Evolutionary conservation across 2,113 vertebrate genomes (phyloP), one percentile per base, ranked within the genome.

Genomic region (Mugil cephalus): DNA sequence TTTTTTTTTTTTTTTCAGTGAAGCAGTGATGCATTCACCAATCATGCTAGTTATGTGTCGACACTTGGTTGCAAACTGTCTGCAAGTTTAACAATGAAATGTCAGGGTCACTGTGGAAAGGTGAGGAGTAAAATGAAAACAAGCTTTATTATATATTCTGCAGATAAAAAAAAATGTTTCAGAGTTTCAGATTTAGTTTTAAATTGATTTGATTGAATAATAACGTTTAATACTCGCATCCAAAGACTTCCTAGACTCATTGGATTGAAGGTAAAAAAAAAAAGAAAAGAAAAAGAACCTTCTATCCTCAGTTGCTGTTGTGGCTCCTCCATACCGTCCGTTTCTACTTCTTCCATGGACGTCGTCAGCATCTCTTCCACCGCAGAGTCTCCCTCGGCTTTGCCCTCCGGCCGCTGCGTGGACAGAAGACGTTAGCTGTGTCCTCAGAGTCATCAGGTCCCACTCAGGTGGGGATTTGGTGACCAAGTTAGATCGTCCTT

Each of bases 391-490:
- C 38, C 34, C 11, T 73, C 86, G 1, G 55, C 2, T 52, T 64
- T 84, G 18, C 61, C 0, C 21, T 89, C 87, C 38, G 73, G 58
- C 51, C 63, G 90, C 93, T 94, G 73, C 64, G 74, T 1, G 68
- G 18, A 74, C 36, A 59, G 8, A 6, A 65, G 13, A 76, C 36
- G 45, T 56, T 8, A 51, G 24, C 3, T 1, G 8, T 10, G 10
- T 40, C 9, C 13, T 45, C 45, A 36, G 6, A 4, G 51, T 17
- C 39, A 10, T 63, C 34, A 58, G 6, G 10, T 3, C 24, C 10
- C 48, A 21, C 24, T 50, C 6, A 34, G 39, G 10, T 2, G 6
- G 9, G n/a, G n/a, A n/a, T 30, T 6, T 35, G 17, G 8, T 38
- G 4, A 30, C 7, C 48, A 17, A 9, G 10, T n/a, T n/a, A n/a